These are phyloP conservation scores for Bovichtus variegatus DNA, from an alignment of 2,797 vertebrate genomes.

Conservation along the genomic window DNA sequence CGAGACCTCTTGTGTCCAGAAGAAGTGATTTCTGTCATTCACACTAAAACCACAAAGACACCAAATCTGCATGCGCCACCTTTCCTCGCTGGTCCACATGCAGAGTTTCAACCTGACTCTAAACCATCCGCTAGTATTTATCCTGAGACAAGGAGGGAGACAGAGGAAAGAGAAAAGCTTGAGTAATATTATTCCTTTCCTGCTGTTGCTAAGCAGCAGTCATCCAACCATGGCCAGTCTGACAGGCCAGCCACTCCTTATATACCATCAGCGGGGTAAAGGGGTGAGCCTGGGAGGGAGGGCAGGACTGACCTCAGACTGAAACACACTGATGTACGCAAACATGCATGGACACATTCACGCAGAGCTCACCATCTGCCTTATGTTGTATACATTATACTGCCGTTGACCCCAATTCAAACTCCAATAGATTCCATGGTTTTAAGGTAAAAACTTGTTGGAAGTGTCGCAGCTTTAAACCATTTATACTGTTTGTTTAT, in stretches of 20 bases:
- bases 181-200: conserved; percentile 48
- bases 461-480: background rate
- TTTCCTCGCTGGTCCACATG: background rate
- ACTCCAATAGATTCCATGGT: background rate
- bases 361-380: background rate
- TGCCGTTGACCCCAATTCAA: background rate
- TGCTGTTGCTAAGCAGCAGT: conserved; percentile 80
- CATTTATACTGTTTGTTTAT: too few relatives aligned
- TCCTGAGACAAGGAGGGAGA: conserved; percentile 20
- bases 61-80: background rate
- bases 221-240: conserved; percentile 61
- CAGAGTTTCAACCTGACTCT: background rate
- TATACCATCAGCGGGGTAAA: conserved; percentile 54
- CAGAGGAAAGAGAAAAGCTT: conserved; percentile 39
- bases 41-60: too few relatives aligned
- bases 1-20: too few relatives aligned
- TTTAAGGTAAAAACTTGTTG: background rate
- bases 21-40: too few relatives aligned
- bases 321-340: background rate
- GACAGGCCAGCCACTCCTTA: conserved; percentile 58
- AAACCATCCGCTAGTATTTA: conserved; percentile 17
- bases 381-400: background rate
- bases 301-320: conserved; percentile 3
- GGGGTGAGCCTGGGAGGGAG: conserved; percentile 29
- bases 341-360: background rate